phyloP scores from a whole-genome alignment of 1,140 invertebrate genomes.

The Kradibia gibbosae region DNA sequence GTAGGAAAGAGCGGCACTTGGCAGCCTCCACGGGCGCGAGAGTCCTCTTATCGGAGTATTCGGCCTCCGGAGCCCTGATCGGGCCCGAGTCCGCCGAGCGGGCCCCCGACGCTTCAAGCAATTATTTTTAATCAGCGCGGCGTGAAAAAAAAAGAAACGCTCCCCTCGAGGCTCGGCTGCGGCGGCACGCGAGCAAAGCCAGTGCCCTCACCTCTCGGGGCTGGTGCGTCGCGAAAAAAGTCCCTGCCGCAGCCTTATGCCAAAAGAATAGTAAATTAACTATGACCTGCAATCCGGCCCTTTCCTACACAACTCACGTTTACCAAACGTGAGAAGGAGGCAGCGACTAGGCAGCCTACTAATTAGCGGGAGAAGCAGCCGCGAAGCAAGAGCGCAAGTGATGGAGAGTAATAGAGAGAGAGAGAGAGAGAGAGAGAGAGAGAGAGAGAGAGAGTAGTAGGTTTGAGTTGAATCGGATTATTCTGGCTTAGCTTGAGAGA shows the following conservation, averaged over 20 bases:
- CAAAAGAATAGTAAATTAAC: conserved; percentile 44
- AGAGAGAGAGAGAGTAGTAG: not conserved
- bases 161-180: no score
- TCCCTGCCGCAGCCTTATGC: not conserved
- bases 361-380: no score
- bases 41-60: no score
- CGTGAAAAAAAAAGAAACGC: no score
- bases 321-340: not conserved
- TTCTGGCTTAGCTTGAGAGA: conserved; percentile 39
- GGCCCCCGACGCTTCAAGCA: no score
- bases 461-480: conserved; percentile 36
- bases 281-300: conserved; percentile 40
- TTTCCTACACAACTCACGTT: not conserved
- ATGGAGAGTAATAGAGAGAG: not conserved
- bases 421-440: not conserved
- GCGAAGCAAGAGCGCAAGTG: not conserved
- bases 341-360: no score
- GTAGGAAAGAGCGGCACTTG: no score
- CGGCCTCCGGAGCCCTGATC: no score
- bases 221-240: not conserved
- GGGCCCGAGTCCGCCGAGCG: no score
- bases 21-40: no score
- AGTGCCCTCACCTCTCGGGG: no score
- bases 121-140: no score
- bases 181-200: not conserved